phyloP scores from a whole-genome alignment of 2,888 invertebrate genomes.

The Eudemis profundana region DNA sequence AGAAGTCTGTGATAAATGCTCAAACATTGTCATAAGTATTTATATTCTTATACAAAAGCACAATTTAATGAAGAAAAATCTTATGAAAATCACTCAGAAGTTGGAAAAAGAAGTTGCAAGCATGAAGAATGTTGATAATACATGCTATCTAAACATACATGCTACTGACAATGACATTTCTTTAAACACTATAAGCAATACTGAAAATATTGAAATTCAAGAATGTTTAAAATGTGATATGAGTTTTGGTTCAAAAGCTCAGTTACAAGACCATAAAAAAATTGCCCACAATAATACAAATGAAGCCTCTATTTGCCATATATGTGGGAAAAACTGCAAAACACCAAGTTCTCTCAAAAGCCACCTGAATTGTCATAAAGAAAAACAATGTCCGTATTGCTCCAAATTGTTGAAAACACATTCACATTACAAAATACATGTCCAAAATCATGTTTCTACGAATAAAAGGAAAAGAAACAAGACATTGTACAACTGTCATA shows the following conservation, averaged over 20 bases:
- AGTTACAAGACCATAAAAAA: conserved; percentile 49
- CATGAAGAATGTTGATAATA: conserved; percentile 38
- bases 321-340: conserved; percentile 56
- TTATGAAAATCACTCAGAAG: conserved; percentile 46
- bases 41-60: conserved; percentile 55
- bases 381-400: conserved; percentile 60
- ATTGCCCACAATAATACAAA: conserved; percentile 46
- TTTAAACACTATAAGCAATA: conserved; percentile 30
- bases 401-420: conserved; percentile 59
- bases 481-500: conserved; percentile 54
- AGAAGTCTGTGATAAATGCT: conserved; percentile 59
- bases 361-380: conserved; percentile 55
- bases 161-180: not conserved
- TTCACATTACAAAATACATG: conserved; percentile 57
- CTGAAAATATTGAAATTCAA: conserved; percentile 11
- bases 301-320: conserved; percentile 55
- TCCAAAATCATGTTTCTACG: conserved; percentile 52
- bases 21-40: conserved; percentile 56
- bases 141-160: conserved; percentile 37
- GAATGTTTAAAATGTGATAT: conserved; percentile 48
- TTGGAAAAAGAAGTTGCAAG: conserved; percentile 50
- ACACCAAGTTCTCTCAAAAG: conserved; percentile 51
- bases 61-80: conserved; percentile 48
- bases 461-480: conserved; percentile 49
- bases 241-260: conserved; percentile 49